These are phyloP conservation scores for Xestia sexstrigata DNA, from an alignment of 2,888 invertebrate genomes.

Conservation along the genomic window DNA sequence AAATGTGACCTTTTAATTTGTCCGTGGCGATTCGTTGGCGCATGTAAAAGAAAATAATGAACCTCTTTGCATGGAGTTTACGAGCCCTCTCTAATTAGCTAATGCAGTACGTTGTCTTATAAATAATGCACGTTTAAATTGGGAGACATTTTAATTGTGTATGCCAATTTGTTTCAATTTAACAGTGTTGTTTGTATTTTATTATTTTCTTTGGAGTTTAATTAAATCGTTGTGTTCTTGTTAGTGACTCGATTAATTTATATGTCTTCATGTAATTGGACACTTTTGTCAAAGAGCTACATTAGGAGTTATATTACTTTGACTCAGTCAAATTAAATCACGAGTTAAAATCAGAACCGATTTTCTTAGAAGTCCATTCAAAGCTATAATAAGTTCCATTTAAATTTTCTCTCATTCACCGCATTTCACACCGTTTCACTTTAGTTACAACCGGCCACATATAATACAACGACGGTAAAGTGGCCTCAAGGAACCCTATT, in stretches of 20 bases:
- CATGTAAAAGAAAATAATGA: constrained; percentile 72
- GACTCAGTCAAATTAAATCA: constrained; percentile 8
- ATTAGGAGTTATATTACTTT: background rate
- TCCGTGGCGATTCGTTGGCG: constrained; percentile 57
- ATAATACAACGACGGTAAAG: background rate
- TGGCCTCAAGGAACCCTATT: constrained; percentile 12
- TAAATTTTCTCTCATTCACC: background rate
- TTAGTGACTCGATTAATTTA: constrained; percentile 31
- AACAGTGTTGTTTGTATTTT: constrained; percentile 33
- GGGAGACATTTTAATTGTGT: constrained; percentile 61
- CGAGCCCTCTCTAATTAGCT: constrained; percentile 71
- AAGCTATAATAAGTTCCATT: background rate
- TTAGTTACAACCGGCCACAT: background rate
- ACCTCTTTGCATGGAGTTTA: constrained; percentile 69
- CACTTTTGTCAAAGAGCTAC: constrained; percentile 9
- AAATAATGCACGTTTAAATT: constrained; percentile 65
- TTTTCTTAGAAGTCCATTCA: background rate
- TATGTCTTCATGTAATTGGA: constrained; percentile 27
- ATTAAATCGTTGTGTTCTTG: constrained; percentile 49
- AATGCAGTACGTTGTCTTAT: constrained; percentile 66
- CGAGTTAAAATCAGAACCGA: background rate
- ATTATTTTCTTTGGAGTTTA: constrained; percentile 48
- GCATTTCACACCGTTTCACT: background rate
- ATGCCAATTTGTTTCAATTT: constrained; percentile 58
- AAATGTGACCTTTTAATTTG: constrained; percentile 70